phyloP scores from a whole-genome alignment of 2,797 vertebrate genomes.

The Syngnathus rostellatus region DNA sequence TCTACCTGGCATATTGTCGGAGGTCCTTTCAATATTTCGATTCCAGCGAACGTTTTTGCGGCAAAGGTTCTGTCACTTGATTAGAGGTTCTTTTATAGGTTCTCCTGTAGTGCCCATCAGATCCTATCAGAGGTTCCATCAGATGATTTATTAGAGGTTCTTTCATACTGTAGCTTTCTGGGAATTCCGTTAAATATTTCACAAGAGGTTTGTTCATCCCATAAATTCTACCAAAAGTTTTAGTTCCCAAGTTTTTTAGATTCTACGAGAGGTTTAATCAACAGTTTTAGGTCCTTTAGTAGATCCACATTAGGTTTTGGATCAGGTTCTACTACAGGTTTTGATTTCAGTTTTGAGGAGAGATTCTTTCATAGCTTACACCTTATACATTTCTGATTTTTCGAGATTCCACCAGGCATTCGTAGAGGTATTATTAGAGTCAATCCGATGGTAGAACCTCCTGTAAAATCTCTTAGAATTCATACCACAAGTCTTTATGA shows the following conservation, averaged over 20 bases:
- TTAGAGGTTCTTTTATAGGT: too few relatives aligned
- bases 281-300: background rate
- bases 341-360: background rate
- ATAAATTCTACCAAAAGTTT: background rate
- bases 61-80: too few relatives aligned
- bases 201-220: background rate
- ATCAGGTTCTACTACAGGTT: background rate
- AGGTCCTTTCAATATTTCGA: too few relatives aligned
- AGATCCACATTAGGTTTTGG: background rate
- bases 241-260: background rate
- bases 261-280: background rate
- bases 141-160: background rate
- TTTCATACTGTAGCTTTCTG: too few relatives aligned
- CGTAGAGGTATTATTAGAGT: too few relatives aligned
- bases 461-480: too few relatives aligned
- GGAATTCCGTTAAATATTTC: too few relatives aligned
- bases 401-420: too few relatives aligned
- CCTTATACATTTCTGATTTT: background rate
- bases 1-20: too few relatives aligned
- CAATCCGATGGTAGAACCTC: too few relatives aligned
- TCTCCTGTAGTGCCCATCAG: background rate
- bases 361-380: background rate
- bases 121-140: background rate
- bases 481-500: too few relatives aligned
- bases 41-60: too few relatives aligned